Evolutionary conservation across 2,888 invertebrate genomes (phyloP).

Genomic region (Phorcus lineatus): DNA sequence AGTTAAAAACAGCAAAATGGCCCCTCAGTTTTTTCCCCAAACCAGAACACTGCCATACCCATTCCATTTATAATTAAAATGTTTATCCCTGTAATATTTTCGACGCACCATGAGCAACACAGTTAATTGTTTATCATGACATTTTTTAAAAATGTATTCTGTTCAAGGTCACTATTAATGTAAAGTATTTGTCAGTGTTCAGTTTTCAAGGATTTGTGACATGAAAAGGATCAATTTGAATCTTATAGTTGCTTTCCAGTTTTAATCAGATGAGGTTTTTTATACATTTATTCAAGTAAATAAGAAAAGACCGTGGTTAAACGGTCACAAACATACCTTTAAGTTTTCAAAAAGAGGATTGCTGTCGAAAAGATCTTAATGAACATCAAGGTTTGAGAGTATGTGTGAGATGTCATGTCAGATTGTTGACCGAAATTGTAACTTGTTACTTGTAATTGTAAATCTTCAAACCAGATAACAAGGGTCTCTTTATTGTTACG

Average conservation of each 20-base stretch:
- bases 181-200: neutral
- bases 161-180: neutral
- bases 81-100: neutral
- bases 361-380: too few species aligned
- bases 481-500: too few species aligned
- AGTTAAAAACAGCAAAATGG: neutral
- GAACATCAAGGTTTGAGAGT: too few species aligned
- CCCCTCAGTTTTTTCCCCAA: neutral
- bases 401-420: too few species aligned
- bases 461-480: too few species aligned
- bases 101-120: neutral
- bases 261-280: too few species aligned
- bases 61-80: neutral
- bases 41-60: neutral
- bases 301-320: too few species aligned
- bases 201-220: neutral
- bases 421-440: too few species aligned
- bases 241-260: neutral
- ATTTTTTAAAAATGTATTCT: neutral
- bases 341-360: too few species aligned
- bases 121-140: neutral
- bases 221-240: neutral
- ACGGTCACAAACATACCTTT: neutral
- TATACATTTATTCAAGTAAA: too few species aligned
- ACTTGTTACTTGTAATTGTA: too few species aligned